phyloP scores from a whole-genome alignment of 2,797 vertebrate species.

The Gastrophryne carolinensis region DNA sequence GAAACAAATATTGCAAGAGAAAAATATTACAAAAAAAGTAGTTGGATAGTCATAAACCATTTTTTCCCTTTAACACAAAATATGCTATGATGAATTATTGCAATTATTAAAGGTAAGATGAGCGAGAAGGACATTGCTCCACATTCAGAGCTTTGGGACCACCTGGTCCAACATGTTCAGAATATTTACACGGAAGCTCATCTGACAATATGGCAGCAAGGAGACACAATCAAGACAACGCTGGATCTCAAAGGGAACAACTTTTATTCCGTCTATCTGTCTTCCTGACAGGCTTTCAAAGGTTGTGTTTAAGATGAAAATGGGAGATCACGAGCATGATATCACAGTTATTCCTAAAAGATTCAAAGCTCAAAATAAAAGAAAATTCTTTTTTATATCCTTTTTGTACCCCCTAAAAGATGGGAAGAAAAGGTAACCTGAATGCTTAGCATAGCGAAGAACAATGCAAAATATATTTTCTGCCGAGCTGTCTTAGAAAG shows the following conservation, averaged over 20 bases:
- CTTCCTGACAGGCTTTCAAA: constrained; percentile 60
- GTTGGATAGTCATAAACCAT: background rate
- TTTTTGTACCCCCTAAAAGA: too few relatives aligned
- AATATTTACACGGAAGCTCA: constrained; percentile 29
- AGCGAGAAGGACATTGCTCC: background rate
- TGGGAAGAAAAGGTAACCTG: rapidly evolving
- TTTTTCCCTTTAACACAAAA: background rate
- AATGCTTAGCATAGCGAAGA: rapidly evolving
- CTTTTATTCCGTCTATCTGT: constrained; percentile 54
- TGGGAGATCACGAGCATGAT: background rate
- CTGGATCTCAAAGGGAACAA: constrained; percentile 46
- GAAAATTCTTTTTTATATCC: background rate
- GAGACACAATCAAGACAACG: constrained; percentile 9
- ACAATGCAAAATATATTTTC: background rate
- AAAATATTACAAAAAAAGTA: too few relatives aligned
- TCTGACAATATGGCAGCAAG: constrained; percentile 21
- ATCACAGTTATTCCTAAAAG: background rate
- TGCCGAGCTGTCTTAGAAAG: rapidly evolving
- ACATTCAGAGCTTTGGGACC: background rate
- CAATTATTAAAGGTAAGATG: background rate
- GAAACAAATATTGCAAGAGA: too few relatives aligned
- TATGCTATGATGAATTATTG: background rate
- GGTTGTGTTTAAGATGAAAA: constrained; percentile 27
- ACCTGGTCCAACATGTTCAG: background rate
- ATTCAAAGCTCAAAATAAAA: background rate